These are phyloP conservation scores for Trididemnum miniatum DNA, from an alignment of 23 tunicate species.

Conservation along the genomic window DNA sequence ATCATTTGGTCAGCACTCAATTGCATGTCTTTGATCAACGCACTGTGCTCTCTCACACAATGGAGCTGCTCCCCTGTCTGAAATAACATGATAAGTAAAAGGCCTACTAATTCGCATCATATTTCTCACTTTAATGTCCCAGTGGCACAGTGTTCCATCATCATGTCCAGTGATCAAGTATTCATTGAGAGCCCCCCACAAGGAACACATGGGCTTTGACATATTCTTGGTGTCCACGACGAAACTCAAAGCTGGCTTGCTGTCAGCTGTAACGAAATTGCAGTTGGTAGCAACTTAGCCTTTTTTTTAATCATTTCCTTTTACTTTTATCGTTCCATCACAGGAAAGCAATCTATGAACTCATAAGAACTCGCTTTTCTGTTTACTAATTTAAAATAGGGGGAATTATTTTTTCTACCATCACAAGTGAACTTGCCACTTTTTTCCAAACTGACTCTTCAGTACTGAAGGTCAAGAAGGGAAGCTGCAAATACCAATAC, in stretches of 20 bases:
- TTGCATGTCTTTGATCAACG: constrained; percentile 89
- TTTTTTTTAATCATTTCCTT: neutral
- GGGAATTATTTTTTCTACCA: too few species aligned
- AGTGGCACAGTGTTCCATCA: constrained; percentile 89
- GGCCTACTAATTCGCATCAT: neutral
- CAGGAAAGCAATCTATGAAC: neutral
- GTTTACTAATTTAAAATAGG: too few species aligned
- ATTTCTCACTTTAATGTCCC: constrained; percentile 69
- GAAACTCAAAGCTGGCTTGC: constrained; percentile 67
- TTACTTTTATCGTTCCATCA: neutral
- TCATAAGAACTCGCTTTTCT: neutral
- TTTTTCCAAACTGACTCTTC: too few species aligned
- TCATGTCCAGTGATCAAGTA: constrained; percentile 94
- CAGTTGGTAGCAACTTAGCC: too few species aligned
- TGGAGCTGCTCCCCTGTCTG: constrained; percentile 81
- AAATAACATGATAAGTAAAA: neutral
- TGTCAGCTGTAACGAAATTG: constrained; percentile 53
- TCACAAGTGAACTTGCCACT: too few species aligned
- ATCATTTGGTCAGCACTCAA: constrained; percentile 79
- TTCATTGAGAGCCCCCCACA: constrained; percentile 93
- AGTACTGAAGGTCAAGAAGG: too few species aligned
- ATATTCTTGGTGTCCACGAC: constrained; percentile 59
- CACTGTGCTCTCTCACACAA: constrained; percentile 57
- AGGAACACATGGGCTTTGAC: constrained; percentile 96
- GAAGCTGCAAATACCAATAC: too few species aligned